Base-by-base conservation (phyloP, 1,140 invertebrate genomes). In the Caenorhabditis elegans region DNA sequence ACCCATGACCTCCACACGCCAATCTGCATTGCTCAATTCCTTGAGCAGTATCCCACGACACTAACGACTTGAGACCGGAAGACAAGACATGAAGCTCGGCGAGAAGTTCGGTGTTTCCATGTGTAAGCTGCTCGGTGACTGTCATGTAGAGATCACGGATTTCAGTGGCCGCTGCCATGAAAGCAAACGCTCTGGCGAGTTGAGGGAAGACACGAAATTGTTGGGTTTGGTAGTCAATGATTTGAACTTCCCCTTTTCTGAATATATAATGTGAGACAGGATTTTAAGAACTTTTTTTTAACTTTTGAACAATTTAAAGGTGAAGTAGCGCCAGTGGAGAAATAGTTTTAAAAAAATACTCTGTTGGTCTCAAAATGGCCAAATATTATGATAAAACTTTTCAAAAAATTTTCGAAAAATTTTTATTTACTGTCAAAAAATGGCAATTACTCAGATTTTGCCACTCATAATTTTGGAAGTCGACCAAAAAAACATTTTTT, bases 1-100 rank as follows among this genome's bases (percentile, higher is more conserved):
- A 97, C 15, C 96, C 96, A 90, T 97, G 95, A 8, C 96, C 96
- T 39, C 96, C 96, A 90, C 95, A 97, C 1, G 95, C 91, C 49
- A 95, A 90, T 17, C 95, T 93, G 84, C 94, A 93, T 26, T 92
- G 92, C 81, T 97, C 95, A 46, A 96, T 93, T 4, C 93, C 94
- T 43, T 89, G 89, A 10, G 94, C 92, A 39, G 93, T 93, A 88
- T 94, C 94, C n/a, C 93, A 92, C 8, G 95, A 93, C 76, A 93
- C 93, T 4, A 96, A 93, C 15, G 95, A 94, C 91, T 97, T 98
- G 81, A 97, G 88, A 86, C 95, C 96, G 89, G 95, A 95, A 2
- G 95, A 93, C 13, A 96, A 90, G 0, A 95, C 95, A 90, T 97
- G 96, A 48, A 98, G 91, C 87, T 88, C 86, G 13, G 86, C 53